These are phyloP conservation scores for Acanthopagrus latus DNA, from an alignment of 2,797 vertebrate genomes.

Conservation along the genomic window DNA sequence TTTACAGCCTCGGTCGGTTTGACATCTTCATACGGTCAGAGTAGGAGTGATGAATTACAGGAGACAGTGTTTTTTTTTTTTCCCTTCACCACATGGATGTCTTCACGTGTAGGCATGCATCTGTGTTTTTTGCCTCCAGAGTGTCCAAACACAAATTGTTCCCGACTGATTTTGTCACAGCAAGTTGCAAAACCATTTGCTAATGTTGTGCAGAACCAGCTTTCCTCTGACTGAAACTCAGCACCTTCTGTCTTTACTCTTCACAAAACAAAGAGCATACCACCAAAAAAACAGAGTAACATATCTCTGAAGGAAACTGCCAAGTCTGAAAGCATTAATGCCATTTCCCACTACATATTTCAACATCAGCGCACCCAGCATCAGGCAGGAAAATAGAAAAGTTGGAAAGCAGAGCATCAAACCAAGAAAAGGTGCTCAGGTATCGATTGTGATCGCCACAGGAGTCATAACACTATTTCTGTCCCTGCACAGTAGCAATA, in stretches of 20 bases:
- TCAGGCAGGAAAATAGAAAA: slow-evolving; percentile 7
- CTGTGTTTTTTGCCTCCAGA: slow-evolving; percentile 32
- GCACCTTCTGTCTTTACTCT: slow-evolving; percentile 5
- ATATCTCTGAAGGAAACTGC: slow-evolving; percentile 10
- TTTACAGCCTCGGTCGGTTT: slow-evolving; percentile 47
- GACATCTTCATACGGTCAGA: slow-evolving; percentile 76
- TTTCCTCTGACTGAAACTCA: slow-evolving; percentile 15
- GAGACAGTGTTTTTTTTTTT: slow-evolving; percentile 10
- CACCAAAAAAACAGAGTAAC: neutral
- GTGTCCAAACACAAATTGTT: slow-evolving; percentile 45
- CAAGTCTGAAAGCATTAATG: neutral
- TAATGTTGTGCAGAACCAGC: neutral
- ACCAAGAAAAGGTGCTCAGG: slow-evolving; percentile 28
- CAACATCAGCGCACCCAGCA: slow-evolving; percentile 4
- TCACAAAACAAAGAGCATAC: neutral
- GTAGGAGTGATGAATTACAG: slow-evolving; percentile 64
- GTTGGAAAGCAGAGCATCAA: slow-evolving; percentile 21
- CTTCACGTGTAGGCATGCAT: slow-evolving; percentile 45
- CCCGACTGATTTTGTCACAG: slow-evolving; percentile 28
- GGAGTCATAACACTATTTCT: slow-evolving; percentile 65
- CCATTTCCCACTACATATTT: slow-evolving; percentile 2
- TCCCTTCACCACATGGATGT: slow-evolving; percentile 63
- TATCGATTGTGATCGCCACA: slow-evolving; percentile 76
- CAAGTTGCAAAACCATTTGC: slow-evolving; percentile 11
- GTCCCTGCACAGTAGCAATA: slow-evolving; percentile 80